Percentiles rank a stretch among this genome's conserved stretches.
Evolutionary conservation across 2,888 invertebrate genomes (phyloP).

Genomic region (Hermodice carunculata): DNA sequence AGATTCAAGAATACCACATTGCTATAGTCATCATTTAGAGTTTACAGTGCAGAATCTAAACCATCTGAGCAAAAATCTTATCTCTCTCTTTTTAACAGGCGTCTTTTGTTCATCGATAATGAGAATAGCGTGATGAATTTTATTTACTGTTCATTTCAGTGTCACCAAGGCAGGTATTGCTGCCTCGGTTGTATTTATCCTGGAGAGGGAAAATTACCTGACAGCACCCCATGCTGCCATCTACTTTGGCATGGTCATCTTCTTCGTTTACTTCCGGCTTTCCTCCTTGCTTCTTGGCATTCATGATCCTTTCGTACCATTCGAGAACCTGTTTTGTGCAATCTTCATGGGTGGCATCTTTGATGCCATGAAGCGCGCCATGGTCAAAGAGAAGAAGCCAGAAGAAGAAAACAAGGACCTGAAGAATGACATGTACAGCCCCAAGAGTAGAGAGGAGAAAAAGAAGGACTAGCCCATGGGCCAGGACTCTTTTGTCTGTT

Average conservation of each 20-base stretch:
- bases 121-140: too few species aligned
- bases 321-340: constrained; percentile 98
- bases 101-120: too few species aligned
- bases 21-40: too few species aligned
- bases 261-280: constrained; percentile 96
- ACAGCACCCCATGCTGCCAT: constrained; percentile 98
- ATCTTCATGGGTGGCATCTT: constrained; percentile 92
- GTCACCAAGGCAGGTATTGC: constrained; percentile 96
- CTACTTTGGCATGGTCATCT: constrained; percentile 95
- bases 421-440: too few species aligned
- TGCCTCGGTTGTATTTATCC: constrained; percentile 94
- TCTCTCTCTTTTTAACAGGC: too few species aligned
- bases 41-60: too few species aligned
- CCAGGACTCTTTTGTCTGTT: too few species aligned
- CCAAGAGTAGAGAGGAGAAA: too few species aligned
- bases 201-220: constrained; percentile 96
- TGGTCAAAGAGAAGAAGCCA: constrained; percentile 73
- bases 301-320: constrained; percentile 98
- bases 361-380: constrained; percentile 93
- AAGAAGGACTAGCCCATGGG: too few species aligned
- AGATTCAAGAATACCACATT: too few species aligned
- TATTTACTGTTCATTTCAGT: constrained; percentile 74
- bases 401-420: constrained; percentile 25
- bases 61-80: too few species aligned
- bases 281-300: constrained; percentile 96